A percentile compares a stretch with the other conserved stretches of the same genome.
phyloP scores from a whole-genome alignment of 2,797 vertebrate species.

The Bovichtus variegatus region DNA sequence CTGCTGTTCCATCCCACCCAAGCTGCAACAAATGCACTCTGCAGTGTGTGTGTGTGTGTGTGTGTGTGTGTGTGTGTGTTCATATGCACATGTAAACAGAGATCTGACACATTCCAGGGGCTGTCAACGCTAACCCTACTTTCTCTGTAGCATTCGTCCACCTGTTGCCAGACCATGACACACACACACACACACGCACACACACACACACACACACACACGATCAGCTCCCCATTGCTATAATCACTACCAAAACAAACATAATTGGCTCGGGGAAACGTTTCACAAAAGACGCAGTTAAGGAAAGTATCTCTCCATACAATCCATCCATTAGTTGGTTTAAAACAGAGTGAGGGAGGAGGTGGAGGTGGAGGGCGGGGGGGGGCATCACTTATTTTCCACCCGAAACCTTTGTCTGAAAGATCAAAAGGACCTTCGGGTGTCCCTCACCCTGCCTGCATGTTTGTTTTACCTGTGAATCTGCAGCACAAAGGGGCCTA shows the following conservation, averaged over 20 bases:
- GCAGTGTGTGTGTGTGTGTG: slow-evolving; percentile 32
- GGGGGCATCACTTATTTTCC: neutral
- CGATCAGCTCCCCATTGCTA: neutral
- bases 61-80: slow-evolving; percentile 43
- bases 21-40: slow-evolving; percentile 73
- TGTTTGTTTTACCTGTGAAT: slow-evolving; percentile 55
- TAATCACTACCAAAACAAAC: slow-evolving; percentile 36
- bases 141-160: slow-evolving; percentile 68
- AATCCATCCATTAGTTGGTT: slow-evolving; percentile 35
- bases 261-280: slow-evolving; percentile 1
- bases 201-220: slow-evolving; percentile 13
- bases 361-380: neutral
- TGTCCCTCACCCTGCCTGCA: slow-evolving; percentile 31
- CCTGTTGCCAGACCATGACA: slow-evolving; percentile 66
- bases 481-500: slow-evolving; percentile 32
- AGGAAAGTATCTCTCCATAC: slow-evolving; percentile 20
- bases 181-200: slow-evolving; percentile 22
- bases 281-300: slow-evolving; percentile 47
- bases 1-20: slow-evolving; percentile 82
- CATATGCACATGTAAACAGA: slow-evolving; percentile 71
- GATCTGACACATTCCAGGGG: slow-evolving; percentile 71
- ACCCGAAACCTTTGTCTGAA: neutral
- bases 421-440: slow-evolving; percentile 49
- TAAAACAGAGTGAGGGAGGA: neutral
- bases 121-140: slow-evolving; percentile 69